Evolutionary conservation across 2,888 invertebrate genomes (phyloP), one percentile per base, ranked within the genome.

Genomic region (Opisthograptis luteolata): DNA sequence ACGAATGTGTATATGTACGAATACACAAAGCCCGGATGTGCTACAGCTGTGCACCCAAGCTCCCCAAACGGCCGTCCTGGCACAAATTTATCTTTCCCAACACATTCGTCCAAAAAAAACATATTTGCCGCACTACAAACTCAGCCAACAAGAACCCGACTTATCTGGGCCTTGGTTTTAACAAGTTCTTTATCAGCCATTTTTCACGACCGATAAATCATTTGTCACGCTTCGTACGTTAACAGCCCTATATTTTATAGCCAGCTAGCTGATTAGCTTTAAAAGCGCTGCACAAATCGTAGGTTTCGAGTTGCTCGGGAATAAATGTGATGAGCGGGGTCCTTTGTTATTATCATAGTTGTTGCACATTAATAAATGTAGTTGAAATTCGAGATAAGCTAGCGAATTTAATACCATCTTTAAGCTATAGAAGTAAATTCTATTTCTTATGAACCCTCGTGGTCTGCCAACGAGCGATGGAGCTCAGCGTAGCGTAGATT

Each of bases 11-110:
- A 32, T 32, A 32, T 36, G 40, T 56, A 57, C 55, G 39, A 32
- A 56, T 35, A 62, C 61, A 66, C 60, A 58, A 55, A 66, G 69
- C 64, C 81, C 84, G 84, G 84, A 84, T 83, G 79, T 66, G 60
- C 53, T 67, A 80, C 85, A 86, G 84, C 84, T 86, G 86, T 79
- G 75, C 76, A 74, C 62, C 71, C 68, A 64, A 70, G 68, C 65
- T 58, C 61, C 50, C 59, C 57, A 59, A 52, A 46, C 46, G 40
- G 55, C 40, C 55, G 47, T 55, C 53, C 57, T 47, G 36, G 52
- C 48, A 43, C 43, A 47, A 30, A 24, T 35, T 4, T 19, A 13
- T 5, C 14, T n/a, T 40, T n/a, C 6, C 1, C 7, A 14, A 36
- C 30, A 32, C 44, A 43, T 52, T 47, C 27, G 24, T 55, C 42